Conservation (phyloP, 1,140 invertebrate genomes). For the Anoplophora glabripennis region DNA sequence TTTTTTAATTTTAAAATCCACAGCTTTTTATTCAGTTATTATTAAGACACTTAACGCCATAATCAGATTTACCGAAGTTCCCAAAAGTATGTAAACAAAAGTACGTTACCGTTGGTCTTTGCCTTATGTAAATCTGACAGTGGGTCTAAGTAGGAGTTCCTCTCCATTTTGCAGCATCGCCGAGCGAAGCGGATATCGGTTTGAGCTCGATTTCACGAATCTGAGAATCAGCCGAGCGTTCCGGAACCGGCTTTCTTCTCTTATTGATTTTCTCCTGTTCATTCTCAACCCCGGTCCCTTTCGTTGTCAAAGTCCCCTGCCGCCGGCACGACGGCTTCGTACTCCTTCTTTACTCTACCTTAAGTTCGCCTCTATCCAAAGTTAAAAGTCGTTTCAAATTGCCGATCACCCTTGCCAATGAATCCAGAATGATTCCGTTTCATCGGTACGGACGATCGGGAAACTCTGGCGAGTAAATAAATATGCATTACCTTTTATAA, state of each 20-base stretch:
- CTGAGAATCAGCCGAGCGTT: slow-evolving; percentile 51
- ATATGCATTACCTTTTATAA: no score
- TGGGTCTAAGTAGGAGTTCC: slow-evolving; percentile 36
- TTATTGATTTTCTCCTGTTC: slow-evolving; percentile 49
- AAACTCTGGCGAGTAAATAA: no score
- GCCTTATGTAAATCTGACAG: slow-evolving; percentile 41
- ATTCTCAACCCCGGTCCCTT: slow-evolving; percentile 11
- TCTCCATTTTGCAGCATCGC: slow-evolving; percentile 44
- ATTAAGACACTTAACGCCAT: no score
- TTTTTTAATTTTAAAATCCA: no score
- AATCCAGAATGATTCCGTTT: not conserved
- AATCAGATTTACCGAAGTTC: no score
- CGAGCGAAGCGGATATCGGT: slow-evolving; percentile 47
- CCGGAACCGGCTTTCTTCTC: slow-evolving; percentile 51
- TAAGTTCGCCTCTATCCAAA: slow-evolving; percentile 11
- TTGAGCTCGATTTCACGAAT: slow-evolving; percentile 50
- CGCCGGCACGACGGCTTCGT: not conserved
- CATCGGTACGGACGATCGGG: no score
- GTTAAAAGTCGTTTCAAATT: slow-evolving; percentile 15
- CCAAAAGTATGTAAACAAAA: no score
- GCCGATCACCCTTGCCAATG: slow-evolving; percentile 5
- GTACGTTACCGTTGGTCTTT: slow-evolving; percentile 1
- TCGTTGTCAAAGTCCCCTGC: slow-evolving; percentile 16
- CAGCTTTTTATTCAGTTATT: no score
- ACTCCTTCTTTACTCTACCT: slow-evolving; percentile 16